These are phyloP conservation scores for Augochlora pura DNA, from an alignment of 1,140 invertebrate genomes.

Conservation along the genomic window DNA sequence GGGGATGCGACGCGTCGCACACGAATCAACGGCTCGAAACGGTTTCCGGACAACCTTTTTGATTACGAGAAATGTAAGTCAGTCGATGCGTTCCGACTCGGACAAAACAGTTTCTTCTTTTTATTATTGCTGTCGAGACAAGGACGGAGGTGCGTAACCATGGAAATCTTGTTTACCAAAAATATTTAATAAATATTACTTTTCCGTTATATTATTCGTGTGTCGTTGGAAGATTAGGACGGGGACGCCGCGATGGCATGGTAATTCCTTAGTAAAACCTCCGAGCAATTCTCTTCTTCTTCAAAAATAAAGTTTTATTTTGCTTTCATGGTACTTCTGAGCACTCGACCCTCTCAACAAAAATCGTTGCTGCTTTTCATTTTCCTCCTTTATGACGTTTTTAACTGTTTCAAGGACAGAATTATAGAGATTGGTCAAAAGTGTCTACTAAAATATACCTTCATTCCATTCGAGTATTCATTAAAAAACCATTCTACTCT, in stretches of 20 bases:
- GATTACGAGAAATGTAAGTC: not conserved
- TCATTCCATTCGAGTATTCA: not conserved
- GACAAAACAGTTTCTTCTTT: not conserved
- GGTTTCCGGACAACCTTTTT: too few species aligned
- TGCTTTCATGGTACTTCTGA: too few species aligned
- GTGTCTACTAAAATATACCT: not conserved
- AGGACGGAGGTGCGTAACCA: not conserved
- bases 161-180: not conserved
- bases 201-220: too few species aligned
- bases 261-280: not conserved
- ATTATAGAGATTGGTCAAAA: not conserved
- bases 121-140: too few species aligned
- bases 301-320: too few species aligned
- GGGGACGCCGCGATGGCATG: not conserved
- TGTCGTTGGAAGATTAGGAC: not conserved
- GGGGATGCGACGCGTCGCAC: too few species aligned
- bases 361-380: too few species aligned
- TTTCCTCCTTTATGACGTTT: too few species aligned
- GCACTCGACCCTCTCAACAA: not conserved
- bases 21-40: not conserved
- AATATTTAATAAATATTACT: not conserved
- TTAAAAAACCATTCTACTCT: not conserved
- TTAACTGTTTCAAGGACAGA: too few species aligned
- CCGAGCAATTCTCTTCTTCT: not conserved
- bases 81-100: not conserved